These are phyloP conservation scores for Crioceris asparagi DNA, from an alignment of 2,888 invertebrate species.

Conservation along the genomic window DNA sequence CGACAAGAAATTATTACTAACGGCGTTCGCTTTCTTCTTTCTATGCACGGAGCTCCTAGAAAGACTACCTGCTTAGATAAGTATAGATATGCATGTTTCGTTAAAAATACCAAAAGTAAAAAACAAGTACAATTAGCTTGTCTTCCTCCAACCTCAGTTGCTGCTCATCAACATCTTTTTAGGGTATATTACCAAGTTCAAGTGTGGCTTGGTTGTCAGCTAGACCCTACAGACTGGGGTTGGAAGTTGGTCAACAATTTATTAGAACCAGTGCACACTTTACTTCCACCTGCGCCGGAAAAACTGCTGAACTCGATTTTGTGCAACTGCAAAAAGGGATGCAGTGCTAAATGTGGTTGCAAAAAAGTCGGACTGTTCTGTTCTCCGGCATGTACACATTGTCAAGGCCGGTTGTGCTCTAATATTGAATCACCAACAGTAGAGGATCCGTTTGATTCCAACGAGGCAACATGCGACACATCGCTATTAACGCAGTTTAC, in stretches of 20 bases:
- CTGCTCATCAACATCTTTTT: slow-evolving; percentile 19
- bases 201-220: slow-evolving; percentile 15
- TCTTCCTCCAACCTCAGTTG: slow-evolving; percentile 18
- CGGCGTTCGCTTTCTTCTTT: slow-evolving; percentile 4
- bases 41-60: slow-evolving; percentile 6
- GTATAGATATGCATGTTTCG: slow-evolving; percentile 1
- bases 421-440: slow-evolving; percentile 3
- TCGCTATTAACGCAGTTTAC: not conserved
- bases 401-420: slow-evolving; percentile 5
- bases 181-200: slow-evolving; percentile 20
- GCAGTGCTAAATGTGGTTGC: too few relatives aligned
- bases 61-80: slow-evolving; percentile 2
- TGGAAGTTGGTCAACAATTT: slow-evolving; percentile 13
- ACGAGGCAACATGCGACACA: not conserved
- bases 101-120: slow-evolving; percentile 11
- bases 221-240: slow-evolving; percentile 17
- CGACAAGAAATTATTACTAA: slow-evolving; percentile 5
- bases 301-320: too few relatives aligned
- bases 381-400: slow-evolving; percentile 3
- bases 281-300: too few relatives aligned
- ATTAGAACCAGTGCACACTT: slow-evolving; percentile 9
- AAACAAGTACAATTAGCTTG: slow-evolving; percentile 18
- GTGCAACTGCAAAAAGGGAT: too few relatives aligned
- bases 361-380: too few relatives aligned
- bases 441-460: slow-evolving; percentile 5